Base-by-base conservation (phyloP, 2,888 invertebrate species). In the Scaptomyza parva region DNA sequence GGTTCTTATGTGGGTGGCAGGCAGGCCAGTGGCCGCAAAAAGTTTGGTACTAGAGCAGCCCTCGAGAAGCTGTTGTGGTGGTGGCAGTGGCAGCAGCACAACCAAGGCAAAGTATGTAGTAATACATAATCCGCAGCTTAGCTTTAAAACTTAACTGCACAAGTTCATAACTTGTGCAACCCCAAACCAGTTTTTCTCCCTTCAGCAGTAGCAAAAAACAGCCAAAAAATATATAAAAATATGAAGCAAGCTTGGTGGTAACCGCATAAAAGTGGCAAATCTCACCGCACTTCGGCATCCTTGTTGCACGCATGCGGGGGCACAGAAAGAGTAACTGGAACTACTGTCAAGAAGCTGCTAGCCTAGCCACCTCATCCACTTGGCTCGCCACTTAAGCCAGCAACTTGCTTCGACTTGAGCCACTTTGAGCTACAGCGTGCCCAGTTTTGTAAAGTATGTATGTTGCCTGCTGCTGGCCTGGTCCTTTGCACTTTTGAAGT, bases 101-200 rank as follows among this genome's bases (percentile, higher is more conserved):
- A 70, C 76, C 88, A 70, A 69, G 47, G 64, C 84, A 88, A 84
- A 84, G 88, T 88, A 76, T 76, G 77, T 44, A 43, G 73, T 65
- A 84, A 86, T 75, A 84, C 84, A 77, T 84, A 84, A 84, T 84
- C 88, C 79, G 48, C 60, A 68, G 84, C 84, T 84, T 75, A 84
- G 88, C 81, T 83, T 86, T 83, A 84, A 84, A 86, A 84, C 88
- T 88, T 86, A 70, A 75, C 88, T 86, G 62, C 72, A 78, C 75
- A 71, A 83, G 86, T 80, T 86, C 86, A 83, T 83, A 88, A 86
- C 86, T 84, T 83, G 71, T 66, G 69, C 62, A n/a, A 48, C 45
- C 58, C 48, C 51, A 41, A 28, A 1, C 22, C 22, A 22, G 22
- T 28, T 9, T 18, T n/a, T 17, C 9, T 17, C 3, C 7, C 12